Percentiles rank a stretch among this genome's conserved stretches.
phyloP scores from a whole-genome alignment of 1,140 invertebrate species.

The Drosophila funebris region DNA sequence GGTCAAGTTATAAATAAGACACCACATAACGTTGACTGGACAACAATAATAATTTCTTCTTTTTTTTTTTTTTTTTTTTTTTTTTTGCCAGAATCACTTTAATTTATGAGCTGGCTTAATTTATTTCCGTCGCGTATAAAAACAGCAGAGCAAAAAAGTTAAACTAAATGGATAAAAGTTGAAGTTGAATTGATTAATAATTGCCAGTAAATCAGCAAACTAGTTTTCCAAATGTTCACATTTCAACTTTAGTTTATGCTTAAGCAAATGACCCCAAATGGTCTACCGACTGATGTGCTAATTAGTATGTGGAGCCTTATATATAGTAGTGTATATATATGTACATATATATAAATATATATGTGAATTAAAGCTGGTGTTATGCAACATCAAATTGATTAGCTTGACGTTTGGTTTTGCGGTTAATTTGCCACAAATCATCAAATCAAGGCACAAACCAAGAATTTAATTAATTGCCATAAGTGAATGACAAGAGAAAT shows the following conservation, averaged over 20 bases:
- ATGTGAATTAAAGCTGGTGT: background rate
- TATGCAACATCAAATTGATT: background rate
- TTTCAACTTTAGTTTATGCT: background rate
- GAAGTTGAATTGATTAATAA: constrained; percentile 23
- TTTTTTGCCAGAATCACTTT: constrained; percentile 54
- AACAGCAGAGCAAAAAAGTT: constrained; percentile 18
- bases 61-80: too few relatives aligned
- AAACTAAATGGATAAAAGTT: constrained; percentile 1
- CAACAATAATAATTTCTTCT: too few relatives aligned
- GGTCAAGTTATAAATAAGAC: constrained; percentile 57
- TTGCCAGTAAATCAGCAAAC: constrained; percentile 23
- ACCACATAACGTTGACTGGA: constrained; percentile 35
- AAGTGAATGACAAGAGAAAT: background rate
- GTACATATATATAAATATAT: background rate
- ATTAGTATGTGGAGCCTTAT: background rate
- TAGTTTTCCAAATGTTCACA: constrained; percentile 10
- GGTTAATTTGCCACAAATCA: background rate
- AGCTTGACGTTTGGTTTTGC: background rate
- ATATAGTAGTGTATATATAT: too few relatives aligned
- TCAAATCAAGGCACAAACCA: background rate
- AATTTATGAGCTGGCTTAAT: constrained; percentile 78
- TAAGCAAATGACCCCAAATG: background rate
- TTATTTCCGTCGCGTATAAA: constrained; percentile 61
- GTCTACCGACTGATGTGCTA: constrained; percentile 8
- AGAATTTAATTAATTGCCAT: background rate